Evolutionary conservation across 2,113 vertebrate species (phyloP).

Genomic region (Albula glossodonta): DNA sequence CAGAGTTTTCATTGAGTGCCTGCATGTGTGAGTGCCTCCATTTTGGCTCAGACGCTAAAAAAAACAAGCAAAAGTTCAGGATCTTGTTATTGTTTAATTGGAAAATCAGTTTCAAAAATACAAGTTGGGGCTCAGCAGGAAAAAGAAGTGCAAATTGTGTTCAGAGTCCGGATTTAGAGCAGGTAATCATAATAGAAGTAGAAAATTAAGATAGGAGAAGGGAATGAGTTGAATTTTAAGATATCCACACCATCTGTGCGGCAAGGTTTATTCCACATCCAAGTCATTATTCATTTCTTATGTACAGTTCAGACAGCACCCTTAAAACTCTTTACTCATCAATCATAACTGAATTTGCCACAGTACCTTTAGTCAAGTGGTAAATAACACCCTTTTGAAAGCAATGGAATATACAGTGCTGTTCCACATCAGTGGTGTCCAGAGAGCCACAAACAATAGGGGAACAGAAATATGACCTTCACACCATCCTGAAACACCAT

Average conservation of each 20-base stretch:
- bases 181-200: constrained; percentile 35
- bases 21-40: not conserved
- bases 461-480: too few species aligned
- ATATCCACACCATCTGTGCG: not conserved
- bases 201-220: constrained; percentile 29
- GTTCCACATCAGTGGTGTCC: too few species aligned
- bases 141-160: constrained; percentile 58
- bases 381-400: not conserved
- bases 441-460: too few species aligned
- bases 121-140: constrained; percentile 51
- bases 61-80: constrained; percentile 26
- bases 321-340: not conserved
- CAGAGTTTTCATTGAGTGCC: not conserved
- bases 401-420: not conserved
- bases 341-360: not conserved
- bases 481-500: too few species aligned
- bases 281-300: too few species aligned
- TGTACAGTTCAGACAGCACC: too few species aligned
- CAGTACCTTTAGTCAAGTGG: not conserved
- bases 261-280: not conserved
- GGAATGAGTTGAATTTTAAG: not conserved
- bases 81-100: constrained; percentile 63
- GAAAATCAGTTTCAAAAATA: constrained; percentile 68
- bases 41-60: not conserved
- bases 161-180: constrained; percentile 42